These are phyloP conservation scores for Cepaea hortensis DNA, from an alignment of 2,888 invertebrate species.

Conservation along the genomic window DNA sequence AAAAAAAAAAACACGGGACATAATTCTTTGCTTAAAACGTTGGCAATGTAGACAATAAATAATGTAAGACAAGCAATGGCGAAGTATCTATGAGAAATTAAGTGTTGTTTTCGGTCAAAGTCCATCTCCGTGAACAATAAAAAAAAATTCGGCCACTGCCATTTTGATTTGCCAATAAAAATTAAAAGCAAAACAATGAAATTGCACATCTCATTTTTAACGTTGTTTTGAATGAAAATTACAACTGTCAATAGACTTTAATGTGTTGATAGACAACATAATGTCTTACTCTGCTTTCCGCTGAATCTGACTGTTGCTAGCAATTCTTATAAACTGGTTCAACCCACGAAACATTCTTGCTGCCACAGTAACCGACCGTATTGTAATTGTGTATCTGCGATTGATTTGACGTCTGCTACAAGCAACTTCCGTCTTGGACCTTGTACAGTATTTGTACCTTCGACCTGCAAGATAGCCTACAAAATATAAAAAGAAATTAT, in stretches of 20 bases:
- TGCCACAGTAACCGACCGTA: too few species aligned
- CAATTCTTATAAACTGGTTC: slow-evolving; percentile 8
- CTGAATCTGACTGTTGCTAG: background rate
- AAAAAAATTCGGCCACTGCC: slow-evolving; percentile 1
- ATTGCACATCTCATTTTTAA: background rate
- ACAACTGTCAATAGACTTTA: background rate
- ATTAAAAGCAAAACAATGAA: background rate
- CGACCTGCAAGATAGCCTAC: background rate
- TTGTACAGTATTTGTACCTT: background rate
- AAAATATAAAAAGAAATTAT: background rate
- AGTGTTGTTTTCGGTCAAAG: background rate
- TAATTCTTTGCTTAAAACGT: too few species aligned
- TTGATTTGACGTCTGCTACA: background rate
- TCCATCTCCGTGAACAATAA: background rate
- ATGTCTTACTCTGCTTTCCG: slow-evolving; percentile 21
- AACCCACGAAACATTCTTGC: slow-evolving; percentile 20
- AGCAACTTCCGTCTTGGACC: background rate
- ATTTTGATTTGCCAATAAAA: too few species aligned
- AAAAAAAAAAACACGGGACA: too few species aligned
- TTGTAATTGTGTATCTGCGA: background rate
- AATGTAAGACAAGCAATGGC: too few species aligned
- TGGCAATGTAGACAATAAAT: too few species aligned
- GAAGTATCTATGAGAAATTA: too few species aligned
- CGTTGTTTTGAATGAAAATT: slow-evolving; percentile 29
- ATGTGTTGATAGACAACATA: background rate